phyloP scores from a whole-genome alignment of 2,797 vertebrate genomes.

The Bovichtus diacanthus region DNA sequence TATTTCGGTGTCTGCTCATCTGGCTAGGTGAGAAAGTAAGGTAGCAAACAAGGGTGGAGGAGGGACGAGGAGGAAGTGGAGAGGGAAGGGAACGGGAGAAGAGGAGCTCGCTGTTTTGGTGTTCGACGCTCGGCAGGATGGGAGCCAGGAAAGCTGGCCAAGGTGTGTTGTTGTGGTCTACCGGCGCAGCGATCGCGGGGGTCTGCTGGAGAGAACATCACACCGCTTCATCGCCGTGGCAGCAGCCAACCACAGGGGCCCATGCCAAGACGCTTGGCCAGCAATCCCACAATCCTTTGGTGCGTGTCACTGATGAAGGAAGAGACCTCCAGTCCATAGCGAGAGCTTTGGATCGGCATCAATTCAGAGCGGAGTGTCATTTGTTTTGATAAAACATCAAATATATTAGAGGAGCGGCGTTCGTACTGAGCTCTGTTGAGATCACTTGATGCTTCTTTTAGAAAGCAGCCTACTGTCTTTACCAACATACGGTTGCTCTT shows the following conservation, averaged over 20 bases:
- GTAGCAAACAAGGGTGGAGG: background rate
- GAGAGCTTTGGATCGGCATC: conserved; percentile 53
- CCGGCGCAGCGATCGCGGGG: conserved; percentile 76
- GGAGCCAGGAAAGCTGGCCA: conserved; percentile 84
- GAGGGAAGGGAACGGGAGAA: conserved; percentile 28
- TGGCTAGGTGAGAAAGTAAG: conserved; percentile 63
- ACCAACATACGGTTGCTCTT: background rate
- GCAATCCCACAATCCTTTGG: conserved; percentile 79
- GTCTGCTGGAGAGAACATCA: conserved; percentile 87
- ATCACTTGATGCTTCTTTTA: conserved; percentile 12
- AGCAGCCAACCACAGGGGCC: conserved; percentile 69
- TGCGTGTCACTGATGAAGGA: conserved; percentile 75
- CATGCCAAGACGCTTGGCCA: conserved; percentile 84
- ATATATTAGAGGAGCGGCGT: conserved; percentile 22
- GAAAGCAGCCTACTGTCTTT: background rate
- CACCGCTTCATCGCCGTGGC: conserved; percentile 88
- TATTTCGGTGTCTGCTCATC: conserved; percentile 63
- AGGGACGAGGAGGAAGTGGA: background rate
- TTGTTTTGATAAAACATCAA: conserved; percentile 55
- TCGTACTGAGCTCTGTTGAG: conserved; percentile 6
- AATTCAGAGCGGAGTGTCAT: conserved; percentile 31
- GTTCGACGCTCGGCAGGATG: conserved; percentile 57
- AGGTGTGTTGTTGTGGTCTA: conserved; percentile 85
- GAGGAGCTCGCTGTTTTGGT: conserved; percentile 40
- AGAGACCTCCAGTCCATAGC: conserved; percentile 47